Base-by-base conservation (phyloP, 2,797 vertebrate genomes). In the Graptemys geographica region DNA sequence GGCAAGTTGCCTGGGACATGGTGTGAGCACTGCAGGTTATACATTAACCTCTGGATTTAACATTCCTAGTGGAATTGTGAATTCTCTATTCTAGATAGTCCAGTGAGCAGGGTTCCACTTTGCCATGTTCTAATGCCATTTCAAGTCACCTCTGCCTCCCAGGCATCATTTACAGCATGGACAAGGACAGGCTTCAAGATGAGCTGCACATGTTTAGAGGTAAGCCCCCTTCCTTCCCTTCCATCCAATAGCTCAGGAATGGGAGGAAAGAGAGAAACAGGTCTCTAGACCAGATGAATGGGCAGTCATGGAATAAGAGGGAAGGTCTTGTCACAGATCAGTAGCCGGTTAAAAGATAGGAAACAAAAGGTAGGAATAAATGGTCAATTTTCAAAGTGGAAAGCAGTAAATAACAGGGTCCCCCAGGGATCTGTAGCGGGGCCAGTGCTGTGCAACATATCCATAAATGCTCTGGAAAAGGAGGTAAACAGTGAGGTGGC, bases 141-240 rank as follows among this genome's bases (percentile, higher is more conserved):
- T 21, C 56, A 2, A 76, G 13, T 41, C 4, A 8, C 27, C 5
- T 3, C 5, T 41, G 65, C 37, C 79, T 2, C 6, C 3, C 84
- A 7, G 21, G 33, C 19, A n/a, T 69, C 51, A 10, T 76, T 31
- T 9, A 2, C 79, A 12, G 65, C 84, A 97, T 97, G 96, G 96
- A 97, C 0, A 95, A 96, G 41, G 95, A 96, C 21, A 90, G 65
- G 1, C 84, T 85, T 4, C 28, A 88, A 1, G 88, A 95, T 0
- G 81, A 92, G 1, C 83, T 96, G 15, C 86, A 1, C 0, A 37
- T 55, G 31, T 95, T 89, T 13, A 62, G 25, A 96, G 96, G 96
- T 97, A 95, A 90, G 21, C 1, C n/a, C 82, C 47, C 0, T 6
- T 1, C 13, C 21, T 31, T 1, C 5, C 51, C 57, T 47, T 41